Evolutionary conservation across 1,140 invertebrate genomes (phyloP).

Genomic region (Cydia strobilella): DNA sequence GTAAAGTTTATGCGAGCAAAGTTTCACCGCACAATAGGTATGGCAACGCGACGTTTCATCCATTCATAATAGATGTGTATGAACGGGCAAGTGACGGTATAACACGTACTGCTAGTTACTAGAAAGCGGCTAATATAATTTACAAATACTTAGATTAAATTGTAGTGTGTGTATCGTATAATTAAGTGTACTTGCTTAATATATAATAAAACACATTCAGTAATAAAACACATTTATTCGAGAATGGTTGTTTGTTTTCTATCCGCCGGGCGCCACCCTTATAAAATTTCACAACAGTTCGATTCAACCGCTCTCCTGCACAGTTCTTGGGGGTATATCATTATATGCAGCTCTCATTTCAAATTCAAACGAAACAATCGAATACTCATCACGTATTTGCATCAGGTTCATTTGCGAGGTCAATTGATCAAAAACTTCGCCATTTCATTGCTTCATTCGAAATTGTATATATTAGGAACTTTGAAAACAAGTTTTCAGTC

Average conservation of each 20-base stretch:
- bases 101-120: constrained; percentile 35
- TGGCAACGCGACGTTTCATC: constrained; percentile 37
- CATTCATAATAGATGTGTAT: constrained; percentile 49
- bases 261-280: too few relatives aligned
- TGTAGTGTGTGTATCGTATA: too few relatives aligned
- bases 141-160: constrained; percentile 14
- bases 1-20: constrained; percentile 40
- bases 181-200: too few relatives aligned
- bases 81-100: constrained; percentile 42
- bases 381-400: constrained; percentile 6
- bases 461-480: background rate
- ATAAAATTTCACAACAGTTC: background rate
- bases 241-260: too few relatives aligned
- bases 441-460: constrained; percentile 8
- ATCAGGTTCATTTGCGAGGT: background rate
- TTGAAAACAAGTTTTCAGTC: constrained; percentile 19
- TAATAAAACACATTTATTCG: too few relatives aligned
- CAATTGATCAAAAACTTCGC: background rate
- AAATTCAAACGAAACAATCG: constrained; percentile 4
- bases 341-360: constrained; percentile 10
- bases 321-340: background rate
- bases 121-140: constrained; percentile 37
- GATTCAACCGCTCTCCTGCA: background rate
- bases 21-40: constrained; percentile 27
- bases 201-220: too few relatives aligned